Conservation (phyloP, 1,140 invertebrate genomes). For the Hyphantria cunea region DNA sequence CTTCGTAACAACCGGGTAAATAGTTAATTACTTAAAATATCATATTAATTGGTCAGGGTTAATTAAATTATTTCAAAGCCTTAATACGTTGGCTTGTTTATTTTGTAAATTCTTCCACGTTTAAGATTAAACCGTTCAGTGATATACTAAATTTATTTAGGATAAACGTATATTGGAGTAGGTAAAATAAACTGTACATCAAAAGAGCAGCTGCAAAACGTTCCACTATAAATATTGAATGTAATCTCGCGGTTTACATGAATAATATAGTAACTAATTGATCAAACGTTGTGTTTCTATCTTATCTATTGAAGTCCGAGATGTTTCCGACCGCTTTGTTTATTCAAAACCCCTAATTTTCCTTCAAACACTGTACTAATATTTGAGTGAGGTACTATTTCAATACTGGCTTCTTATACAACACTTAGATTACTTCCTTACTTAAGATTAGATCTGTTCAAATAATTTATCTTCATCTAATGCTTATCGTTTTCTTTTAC, state of each 20-base stretch:
- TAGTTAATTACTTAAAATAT: too few species aligned
- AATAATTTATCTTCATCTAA: too few species aligned
- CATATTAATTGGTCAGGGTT: too few species aligned
- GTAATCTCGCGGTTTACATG: slow-evolving; percentile 4
- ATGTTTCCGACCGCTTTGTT: neutral
- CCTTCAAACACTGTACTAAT: neutral
- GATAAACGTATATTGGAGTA: neutral
- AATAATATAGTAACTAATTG: slow-evolving; percentile 19
- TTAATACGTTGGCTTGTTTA: too few species aligned
- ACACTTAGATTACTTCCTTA: too few species aligned
- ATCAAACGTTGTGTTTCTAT: slow-evolving; percentile 5
- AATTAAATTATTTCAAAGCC: too few species aligned
- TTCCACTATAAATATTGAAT: slow-evolving; percentile 25
- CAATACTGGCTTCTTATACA: too few species aligned
- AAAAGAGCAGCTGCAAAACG: slow-evolving; percentile 4
- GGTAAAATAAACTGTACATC: neutral
- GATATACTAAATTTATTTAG: neutral
- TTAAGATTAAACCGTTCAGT: too few species aligned
- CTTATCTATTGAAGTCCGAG: slow-evolving; percentile 7
- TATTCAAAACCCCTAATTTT: slow-evolving; percentile 3
- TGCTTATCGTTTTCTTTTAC: too few species aligned
- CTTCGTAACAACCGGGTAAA: too few species aligned
- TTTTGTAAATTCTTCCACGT: too few species aligned
- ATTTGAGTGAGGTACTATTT: neutral
- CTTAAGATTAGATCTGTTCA: too few species aligned